Percentiles rank a stretch among this genome's conserved stretches.
Evolutionary conservation across 2,888 invertebrate species (phyloP).

Genomic region (Cosmia trapezina): DNA sequence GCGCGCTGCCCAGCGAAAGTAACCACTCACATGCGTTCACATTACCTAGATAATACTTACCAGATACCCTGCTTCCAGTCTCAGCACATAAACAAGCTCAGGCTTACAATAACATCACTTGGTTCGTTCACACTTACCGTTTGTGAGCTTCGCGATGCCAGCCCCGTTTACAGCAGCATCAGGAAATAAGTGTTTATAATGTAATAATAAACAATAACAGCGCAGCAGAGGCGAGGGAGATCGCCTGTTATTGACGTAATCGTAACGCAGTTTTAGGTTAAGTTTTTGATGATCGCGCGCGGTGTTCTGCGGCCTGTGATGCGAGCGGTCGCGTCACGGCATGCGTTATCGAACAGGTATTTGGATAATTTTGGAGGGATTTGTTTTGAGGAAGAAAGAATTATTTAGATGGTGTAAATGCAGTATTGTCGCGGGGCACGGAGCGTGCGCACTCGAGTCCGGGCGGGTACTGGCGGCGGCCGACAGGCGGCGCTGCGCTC

Average conservation of each 20-base stretch:
- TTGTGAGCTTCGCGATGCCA: slow-evolving; percentile 70
- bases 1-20: slow-evolving; percentile 81
- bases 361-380: slow-evolving; percentile 74
- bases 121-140: slow-evolving; percentile 78
- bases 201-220: slow-evolving; percentile 81
- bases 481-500: slow-evolving; percentile 83
- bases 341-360: slow-evolving; percentile 66
- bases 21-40: slow-evolving; percentile 74
- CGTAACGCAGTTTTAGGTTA: slow-evolving; percentile 71
- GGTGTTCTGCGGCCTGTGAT: slow-evolving; percentile 56
- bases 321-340: slow-evolving; percentile 62
- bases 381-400: slow-evolving; percentile 80
- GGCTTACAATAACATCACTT: slow-evolving; percentile 69
- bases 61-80: slow-evolving; percentile 67
- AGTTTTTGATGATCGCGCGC: slow-evolving; percentile 67
- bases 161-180: slow-evolving; percentile 72
- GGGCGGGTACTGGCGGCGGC: slow-evolving; percentile 78
- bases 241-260: slow-evolving; percentile 78
- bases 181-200: slow-evolving; percentile 71
- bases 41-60: slow-evolving; percentile 75
- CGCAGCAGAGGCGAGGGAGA: slow-evolving; percentile 65
- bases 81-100: slow-evolving; percentile 64
- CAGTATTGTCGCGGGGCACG: slow-evolving; percentile 81
- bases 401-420: slow-evolving; percentile 78
- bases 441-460: slow-evolving; percentile 87